Conservation (phyloP, 2,888 invertebrate species). For the Amblyteles armatorius region DNA sequence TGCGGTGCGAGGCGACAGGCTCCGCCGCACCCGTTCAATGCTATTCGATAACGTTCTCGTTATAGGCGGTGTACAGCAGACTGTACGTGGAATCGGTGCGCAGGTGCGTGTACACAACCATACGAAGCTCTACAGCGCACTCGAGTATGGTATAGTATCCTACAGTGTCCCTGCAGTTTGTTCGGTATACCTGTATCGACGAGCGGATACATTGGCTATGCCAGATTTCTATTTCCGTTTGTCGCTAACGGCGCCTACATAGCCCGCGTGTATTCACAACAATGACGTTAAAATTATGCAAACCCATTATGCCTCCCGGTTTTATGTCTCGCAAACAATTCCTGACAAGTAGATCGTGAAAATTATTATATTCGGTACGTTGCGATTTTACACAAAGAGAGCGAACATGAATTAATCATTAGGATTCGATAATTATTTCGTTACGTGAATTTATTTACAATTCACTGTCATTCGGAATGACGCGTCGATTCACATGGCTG, state of each 20-base stretch:
- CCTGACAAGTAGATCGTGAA: conserved; percentile 43
- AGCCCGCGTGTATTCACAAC: conserved; percentile 42
- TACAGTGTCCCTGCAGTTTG: conserved; percentile 7
- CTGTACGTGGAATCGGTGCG: conserved; percentile 28
- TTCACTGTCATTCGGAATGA: background rate
- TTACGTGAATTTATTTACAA: background rate
- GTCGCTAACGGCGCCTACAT: conserved; percentile 29
- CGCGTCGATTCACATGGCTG: background rate
- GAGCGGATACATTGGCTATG: conserved; percentile 62
- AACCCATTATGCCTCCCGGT: conserved; percentile 29
- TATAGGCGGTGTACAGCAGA: conserved; percentile 13
- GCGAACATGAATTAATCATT: conserved; percentile 53
- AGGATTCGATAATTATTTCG: conserved; percentile 40
- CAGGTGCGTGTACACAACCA: conserved; percentile 58
- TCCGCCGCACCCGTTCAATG: conserved; percentile 80
- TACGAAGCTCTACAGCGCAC: conserved; percentile 12
- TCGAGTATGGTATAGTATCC: background rate
- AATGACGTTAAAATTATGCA: conserved; percentile 63
- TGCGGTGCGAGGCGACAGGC: conserved; percentile 74
- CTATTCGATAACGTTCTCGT: conserved; percentile 73
- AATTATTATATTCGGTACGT: conserved; percentile 35
- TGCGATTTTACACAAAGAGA: conserved; percentile 19
- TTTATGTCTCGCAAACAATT: conserved; percentile 31
- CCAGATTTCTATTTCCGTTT: conserved; percentile 64
- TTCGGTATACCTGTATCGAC: conserved; percentile 2